These are phyloP conservation scores for Cirrhinus mrigala DNA, from an alignment of 2,797 vertebrate genomes.

Conservation along the genomic window DNA sequence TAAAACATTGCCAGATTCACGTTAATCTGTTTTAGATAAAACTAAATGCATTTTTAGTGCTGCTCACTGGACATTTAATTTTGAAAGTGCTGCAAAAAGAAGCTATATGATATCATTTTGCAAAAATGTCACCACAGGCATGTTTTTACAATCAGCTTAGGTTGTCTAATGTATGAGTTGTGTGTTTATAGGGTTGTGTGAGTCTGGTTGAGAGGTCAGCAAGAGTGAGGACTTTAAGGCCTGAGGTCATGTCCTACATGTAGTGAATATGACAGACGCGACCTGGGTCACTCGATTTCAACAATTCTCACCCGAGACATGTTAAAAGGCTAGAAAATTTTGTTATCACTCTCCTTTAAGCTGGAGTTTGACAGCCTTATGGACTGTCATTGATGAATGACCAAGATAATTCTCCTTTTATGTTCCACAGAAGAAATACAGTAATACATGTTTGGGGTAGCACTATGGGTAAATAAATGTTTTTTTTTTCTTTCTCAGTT, in stretches of 20 bases:
- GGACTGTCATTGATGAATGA: not conserved
- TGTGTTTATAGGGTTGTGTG: not conserved
- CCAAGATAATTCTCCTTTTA: not conserved
- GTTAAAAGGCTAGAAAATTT: not conserved
- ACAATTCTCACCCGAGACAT: not conserved
- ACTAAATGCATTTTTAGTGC: not conserved
- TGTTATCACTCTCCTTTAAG: not conserved
- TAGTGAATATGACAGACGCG: not conserved
- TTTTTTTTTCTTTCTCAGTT: not conserved
- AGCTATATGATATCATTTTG: not conserved
- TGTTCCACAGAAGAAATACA: not conserved
- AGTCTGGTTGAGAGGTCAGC: not conserved
- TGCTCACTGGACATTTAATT: not conserved
- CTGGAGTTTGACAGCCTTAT: not conserved
- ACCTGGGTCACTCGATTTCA: not conserved
- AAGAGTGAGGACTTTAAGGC: not conserved
- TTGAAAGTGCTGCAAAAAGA: not conserved
- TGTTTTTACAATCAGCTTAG: not conserved
- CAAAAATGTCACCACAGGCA: not conserved
- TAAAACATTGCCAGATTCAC: not conserved
- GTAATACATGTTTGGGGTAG: not conserved
- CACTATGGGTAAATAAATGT: not conserved
- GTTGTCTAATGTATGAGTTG: no score
- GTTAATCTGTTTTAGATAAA: not conserved
- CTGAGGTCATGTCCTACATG: not conserved